Percentiles rank a stretch among this genome's conserved stretches.
phyloP scores from a whole-genome alignment of 2,797 vertebrate genomes.

The Pagetopsis macropterus region DNA sequence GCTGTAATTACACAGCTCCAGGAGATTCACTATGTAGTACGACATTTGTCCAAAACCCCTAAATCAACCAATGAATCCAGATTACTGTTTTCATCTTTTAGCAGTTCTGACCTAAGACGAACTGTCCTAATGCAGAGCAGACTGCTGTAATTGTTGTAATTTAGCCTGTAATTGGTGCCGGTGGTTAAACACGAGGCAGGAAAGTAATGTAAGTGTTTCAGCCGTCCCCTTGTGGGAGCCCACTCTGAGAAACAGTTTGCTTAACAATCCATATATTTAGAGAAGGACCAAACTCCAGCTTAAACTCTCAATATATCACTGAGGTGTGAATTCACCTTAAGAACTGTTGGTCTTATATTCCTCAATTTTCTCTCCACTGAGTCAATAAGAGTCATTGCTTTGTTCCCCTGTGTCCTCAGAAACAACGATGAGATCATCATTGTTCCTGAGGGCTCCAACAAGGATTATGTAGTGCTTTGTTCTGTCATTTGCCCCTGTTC shows the following conservation, averaged over 20 bases:
- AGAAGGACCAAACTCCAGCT: not conserved
- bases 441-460: slow-evolving; percentile 14
- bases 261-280: slow-evolving; percentile 3
- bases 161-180: slow-evolving; percentile 59
- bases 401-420: not conserved
- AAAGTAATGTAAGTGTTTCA: slow-evolving; percentile 26
- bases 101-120: slow-evolving; percentile 52
- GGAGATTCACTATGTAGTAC: slow-evolving; percentile 33
- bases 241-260: not conserved
- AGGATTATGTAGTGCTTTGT: slow-evolving; percentile 6
- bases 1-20: slow-evolving; percentile 54
- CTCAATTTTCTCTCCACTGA: slow-evolving; percentile 20
- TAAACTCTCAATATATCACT: slow-evolving; percentile 44
- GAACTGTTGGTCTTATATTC: slow-evolving; percentile 47
- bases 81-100: slow-evolving; percentile 60
- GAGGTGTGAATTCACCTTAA: slow-evolving; percentile 66
- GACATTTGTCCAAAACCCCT: slow-evolving; percentile 46
- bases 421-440: not conserved
- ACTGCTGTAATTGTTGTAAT: slow-evolving; percentile 61
- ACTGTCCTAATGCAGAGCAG: slow-evolving; percentile 46
- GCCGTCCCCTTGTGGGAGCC: slow-evolving; percentile 4
- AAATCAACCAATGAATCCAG: slow-evolving; percentile 70
- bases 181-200: slow-evolving; percentile 49
- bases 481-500: slow-evolving; percentile 23
- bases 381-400: slow-evolving; percentile 22